Evolutionary conservation across 2,797 vertebrate genomes (phyloP).

Genomic region (Jordanella pulchra): DNA sequence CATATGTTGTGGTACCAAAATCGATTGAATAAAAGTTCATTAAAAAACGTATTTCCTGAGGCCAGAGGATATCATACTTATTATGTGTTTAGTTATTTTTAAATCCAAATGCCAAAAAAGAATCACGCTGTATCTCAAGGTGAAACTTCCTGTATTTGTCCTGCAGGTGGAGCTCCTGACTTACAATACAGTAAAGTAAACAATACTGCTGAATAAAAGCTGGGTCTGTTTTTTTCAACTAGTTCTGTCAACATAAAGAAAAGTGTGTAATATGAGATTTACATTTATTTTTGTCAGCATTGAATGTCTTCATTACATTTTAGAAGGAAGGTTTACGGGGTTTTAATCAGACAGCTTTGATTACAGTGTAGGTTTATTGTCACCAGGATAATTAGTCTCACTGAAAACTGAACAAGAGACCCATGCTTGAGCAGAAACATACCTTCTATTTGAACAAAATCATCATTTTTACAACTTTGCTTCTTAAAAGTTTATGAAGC

Average conservation of each 20-base stretch:
- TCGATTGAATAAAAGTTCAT: too few relatives aligned
- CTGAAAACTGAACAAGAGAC: background rate
- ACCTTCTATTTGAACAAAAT: background rate
- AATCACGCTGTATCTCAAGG: background rate
- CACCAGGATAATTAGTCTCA: background rate
- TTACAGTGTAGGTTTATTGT: too few relatives aligned
- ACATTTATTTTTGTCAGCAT: background rate
- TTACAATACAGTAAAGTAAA: background rate
- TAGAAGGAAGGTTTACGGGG: background rate
- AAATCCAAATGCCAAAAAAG: background rate
- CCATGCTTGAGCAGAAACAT: background rate
- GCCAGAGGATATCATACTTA: too few relatives aligned
- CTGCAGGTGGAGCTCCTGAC: conserved; percentile 43
- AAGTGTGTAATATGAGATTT: background rate
- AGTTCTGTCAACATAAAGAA: background rate
- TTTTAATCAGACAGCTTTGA: background rate
- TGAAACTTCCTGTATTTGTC: conserved; percentile 12
- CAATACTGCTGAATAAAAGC: background rate
- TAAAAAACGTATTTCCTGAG: too few relatives aligned
- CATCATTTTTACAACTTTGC: too few relatives aligned
- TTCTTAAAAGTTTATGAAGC: background rate
- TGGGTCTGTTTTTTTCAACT: background rate
- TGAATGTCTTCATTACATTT: background rate
- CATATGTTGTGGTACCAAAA: too few relatives aligned
- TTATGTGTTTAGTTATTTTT: background rate